Conservation (phyloP, 1,140 invertebrate genomes). For the Bradynema listronoti region DNA sequence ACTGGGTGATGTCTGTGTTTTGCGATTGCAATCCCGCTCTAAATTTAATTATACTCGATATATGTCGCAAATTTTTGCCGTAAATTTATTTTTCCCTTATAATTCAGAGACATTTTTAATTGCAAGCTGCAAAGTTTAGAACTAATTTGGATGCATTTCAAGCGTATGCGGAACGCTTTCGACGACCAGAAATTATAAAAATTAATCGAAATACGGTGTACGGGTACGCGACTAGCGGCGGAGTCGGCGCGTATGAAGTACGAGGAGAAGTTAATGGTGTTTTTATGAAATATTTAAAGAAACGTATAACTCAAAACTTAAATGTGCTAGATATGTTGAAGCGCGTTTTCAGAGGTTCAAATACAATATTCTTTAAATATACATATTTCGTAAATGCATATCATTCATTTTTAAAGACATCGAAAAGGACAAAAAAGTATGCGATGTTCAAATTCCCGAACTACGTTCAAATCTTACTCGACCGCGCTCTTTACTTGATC, state of each 20-base stretch:
- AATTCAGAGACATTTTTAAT: slow-evolving; percentile 13
- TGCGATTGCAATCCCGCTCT: slow-evolving; percentile 57
- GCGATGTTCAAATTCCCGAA: slow-evolving; percentile 55
- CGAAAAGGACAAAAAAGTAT: slow-evolving; percentile 50
- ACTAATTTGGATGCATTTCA: slow-evolving; percentile 48
- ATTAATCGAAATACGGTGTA: slow-evolving; percentile 57
- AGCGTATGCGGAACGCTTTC: slow-evolving; percentile 48
- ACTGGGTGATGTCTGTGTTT: slow-evolving; percentile 59
- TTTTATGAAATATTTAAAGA: slow-evolving; percentile 57
- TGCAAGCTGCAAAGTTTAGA: slow-evolving; percentile 28
- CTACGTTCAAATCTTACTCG: slow-evolving; percentile 51
- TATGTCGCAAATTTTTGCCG: slow-evolving; percentile 59
- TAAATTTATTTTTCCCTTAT: slow-evolving; percentile 13
- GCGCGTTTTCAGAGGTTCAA: slow-evolving; percentile 47
- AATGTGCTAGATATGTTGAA: slow-evolving; percentile 51
- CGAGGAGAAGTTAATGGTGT: slow-evolving; percentile 55
- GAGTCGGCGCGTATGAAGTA: slow-evolving; percentile 57
- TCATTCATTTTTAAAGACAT: slow-evolving; percentile 45
- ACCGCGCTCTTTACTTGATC: slow-evolving; percentile 41
- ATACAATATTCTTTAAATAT: slow-evolving; percentile 30
- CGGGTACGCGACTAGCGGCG: slow-evolving; percentile 49
- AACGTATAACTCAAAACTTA: slow-evolving; percentile 39
- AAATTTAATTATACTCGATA: slow-evolving; percentile 61
- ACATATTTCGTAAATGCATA: slow-evolving; percentile 30
- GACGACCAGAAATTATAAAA: slow-evolving; percentile 33